Evolutionary conservation across 1,140 invertebrate genomes (phyloP).

Genomic region (Drosophila parabipectinata): DNA sequence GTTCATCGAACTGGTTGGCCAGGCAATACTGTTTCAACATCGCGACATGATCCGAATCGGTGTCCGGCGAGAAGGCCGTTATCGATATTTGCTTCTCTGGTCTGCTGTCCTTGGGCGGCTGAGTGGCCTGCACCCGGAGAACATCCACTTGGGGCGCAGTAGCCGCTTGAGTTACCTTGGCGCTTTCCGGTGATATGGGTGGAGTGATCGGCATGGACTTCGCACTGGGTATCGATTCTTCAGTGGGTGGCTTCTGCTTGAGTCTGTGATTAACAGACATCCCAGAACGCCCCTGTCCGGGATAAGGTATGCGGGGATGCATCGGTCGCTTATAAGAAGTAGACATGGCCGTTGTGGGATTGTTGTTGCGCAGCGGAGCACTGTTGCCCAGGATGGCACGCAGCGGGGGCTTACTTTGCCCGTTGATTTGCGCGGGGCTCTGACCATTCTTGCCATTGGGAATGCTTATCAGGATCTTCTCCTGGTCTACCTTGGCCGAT

Average conservation of each 20-base stretch:
- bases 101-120: not conserved
- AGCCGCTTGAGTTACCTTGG: not conserved
- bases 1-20: slow-evolving; percentile 36
- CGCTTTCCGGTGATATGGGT: slow-evolving; percentile 49
- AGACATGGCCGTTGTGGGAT: not conserved
- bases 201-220: slow-evolving; percentile 40
- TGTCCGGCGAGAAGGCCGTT: slow-evolving; percentile 27
- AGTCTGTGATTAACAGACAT: slow-evolving; percentile 64
- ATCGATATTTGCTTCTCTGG: not conserved
- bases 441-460: slow-evolving; percentile 5
- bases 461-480: slow-evolving; percentile 17
- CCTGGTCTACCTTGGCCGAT: slow-evolving; percentile 9
- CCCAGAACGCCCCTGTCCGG: slow-evolving; percentile 14
- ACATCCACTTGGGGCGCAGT: not conserved
- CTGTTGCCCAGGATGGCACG: slow-evolving; percentile 66
- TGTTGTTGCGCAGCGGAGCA: slow-evolving; percentile 30
- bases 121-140: not conserved
- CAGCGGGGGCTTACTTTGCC: slow-evolving; percentile 39
- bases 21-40: slow-evolving; percentile 60
- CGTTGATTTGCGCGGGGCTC: slow-evolving; percentile 22
- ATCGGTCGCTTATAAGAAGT: slow-evolving; percentile 11
- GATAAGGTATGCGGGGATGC: slow-evolving; percentile 26
- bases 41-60: slow-evolving; percentile 38
- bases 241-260: slow-evolving; percentile 24
- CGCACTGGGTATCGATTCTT: not conserved